Evolutionary conservation across 2,113 vertebrate species (phyloP).

Genomic region (Takifugu bimaculatus): DNA sequence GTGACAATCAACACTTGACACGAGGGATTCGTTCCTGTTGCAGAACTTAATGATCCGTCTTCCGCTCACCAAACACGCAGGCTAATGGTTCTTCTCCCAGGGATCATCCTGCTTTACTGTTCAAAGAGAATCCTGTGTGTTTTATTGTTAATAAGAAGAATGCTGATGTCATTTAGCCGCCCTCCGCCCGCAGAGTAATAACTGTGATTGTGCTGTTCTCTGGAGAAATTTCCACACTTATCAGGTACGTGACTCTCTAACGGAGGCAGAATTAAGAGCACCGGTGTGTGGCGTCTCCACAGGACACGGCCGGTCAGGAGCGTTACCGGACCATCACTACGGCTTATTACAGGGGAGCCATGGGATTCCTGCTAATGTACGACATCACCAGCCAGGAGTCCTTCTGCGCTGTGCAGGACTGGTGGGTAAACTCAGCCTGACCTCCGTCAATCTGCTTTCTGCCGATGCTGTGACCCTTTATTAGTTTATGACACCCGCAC

Average conservation of each 20-base stretch:
- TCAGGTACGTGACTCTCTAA: too few species aligned
- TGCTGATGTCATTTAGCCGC: neutral
- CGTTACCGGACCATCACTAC: slow-evolving; percentile 84
- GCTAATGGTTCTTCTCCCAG: slow-evolving; percentile 15
- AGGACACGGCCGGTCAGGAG: slow-evolving; percentile 86
- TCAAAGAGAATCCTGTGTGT: too few species aligned
- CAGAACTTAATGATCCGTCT: slow-evolving; percentile 32
- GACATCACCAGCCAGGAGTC: slow-evolving; percentile 83
- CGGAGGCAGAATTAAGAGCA: neutral
- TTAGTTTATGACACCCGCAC: too few species aligned
- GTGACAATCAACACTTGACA: slow-evolving; percentile 16
- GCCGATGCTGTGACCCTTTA: neutral
- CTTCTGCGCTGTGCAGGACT: slow-evolving; percentile 82
- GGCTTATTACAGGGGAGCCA: slow-evolving; percentile 83
- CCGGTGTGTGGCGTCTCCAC: slow-evolving; percentile 20
- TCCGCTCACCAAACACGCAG: neutral
- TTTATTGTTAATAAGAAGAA: neutral
- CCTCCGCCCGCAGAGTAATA: neutral
- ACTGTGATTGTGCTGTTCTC: neutral
- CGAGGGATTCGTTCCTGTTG: slow-evolving; percentile 13
- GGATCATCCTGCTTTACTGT: neutral
- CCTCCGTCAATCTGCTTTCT: too few species aligned
- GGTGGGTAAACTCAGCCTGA: slow-evolving; percentile 57
- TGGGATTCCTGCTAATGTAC: slow-evolving; percentile 85
- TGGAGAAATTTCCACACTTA: neutral